Evolutionary conservation across 2,113 vertebrate species (phyloP).

Genomic region (Megalops atlanticus): DNA sequence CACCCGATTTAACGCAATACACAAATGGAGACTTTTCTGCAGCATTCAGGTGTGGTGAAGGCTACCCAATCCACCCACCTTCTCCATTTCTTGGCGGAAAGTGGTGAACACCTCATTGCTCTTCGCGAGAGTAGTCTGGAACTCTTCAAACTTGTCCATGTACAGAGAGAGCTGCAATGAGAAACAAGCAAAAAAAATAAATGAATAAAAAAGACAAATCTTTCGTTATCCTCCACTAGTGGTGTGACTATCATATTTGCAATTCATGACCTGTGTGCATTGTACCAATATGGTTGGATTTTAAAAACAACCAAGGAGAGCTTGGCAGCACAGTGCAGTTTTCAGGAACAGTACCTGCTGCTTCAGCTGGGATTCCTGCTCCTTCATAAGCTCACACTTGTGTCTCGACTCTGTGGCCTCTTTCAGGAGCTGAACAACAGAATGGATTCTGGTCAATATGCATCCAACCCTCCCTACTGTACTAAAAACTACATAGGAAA

Average conservation of each 20-base stretch:
- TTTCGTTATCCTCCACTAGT: neutral
- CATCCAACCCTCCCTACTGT: neutral
- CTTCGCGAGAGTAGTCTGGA: conserved; percentile 97
- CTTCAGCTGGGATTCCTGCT: conserved; percentile 93
- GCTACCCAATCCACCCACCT: conserved; percentile 78
- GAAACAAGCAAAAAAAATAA: neutral
- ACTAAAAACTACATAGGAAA: neutral
- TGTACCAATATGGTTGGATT: no score
- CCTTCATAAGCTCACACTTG: conserved; percentile 97
- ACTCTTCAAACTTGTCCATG: conserved; percentile 99
- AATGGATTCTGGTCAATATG: neutral
- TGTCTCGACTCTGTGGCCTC: conserved; percentile 92
- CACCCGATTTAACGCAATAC: no score
- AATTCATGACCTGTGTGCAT: neutral
- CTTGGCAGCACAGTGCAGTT: neutral
- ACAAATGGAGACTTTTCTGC: no score
- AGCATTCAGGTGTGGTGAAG: no score
- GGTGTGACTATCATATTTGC: neutral
- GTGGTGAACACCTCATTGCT: conserved; percentile 98
- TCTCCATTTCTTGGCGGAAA: conserved; percentile 99
- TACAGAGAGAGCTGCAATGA: conserved; percentile 87
- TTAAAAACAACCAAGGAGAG: neutral
- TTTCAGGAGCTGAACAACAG: conserved; percentile 82
- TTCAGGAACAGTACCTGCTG: conserved; percentile 81
- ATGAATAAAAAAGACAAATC: no score